These are phyloP conservation scores for Phylloscopus collybita DNA, from an alignment of 2,797 vertebrate genomes.

Conservation along the genomic window DNA sequence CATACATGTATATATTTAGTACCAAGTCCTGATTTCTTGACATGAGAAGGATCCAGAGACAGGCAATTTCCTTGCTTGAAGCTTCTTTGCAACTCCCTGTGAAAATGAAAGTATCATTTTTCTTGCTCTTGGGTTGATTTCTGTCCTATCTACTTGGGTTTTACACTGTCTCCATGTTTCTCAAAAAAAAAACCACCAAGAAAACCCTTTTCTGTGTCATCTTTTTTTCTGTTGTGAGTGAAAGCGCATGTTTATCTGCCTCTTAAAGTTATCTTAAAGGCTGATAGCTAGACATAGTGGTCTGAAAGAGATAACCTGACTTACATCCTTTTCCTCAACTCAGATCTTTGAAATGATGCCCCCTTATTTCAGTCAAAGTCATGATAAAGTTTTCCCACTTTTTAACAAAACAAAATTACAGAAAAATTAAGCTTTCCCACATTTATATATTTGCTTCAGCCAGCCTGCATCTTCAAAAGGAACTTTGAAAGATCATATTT, in stretches of 20 bases:
- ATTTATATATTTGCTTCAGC: not conserved
- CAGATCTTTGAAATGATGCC: not conserved
- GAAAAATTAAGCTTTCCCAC: not conserved
- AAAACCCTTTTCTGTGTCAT: not conserved
- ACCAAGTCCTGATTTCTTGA: not conserved
- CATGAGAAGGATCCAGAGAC: not conserved
- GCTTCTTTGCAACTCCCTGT: not conserved
- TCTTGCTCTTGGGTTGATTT: not conserved
- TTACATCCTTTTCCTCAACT: not conserved
- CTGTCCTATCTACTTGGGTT: not conserved
- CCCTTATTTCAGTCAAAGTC: not conserved
- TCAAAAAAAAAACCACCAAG: not conserved
- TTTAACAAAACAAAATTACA: not conserved
- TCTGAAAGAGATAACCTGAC: not conserved
- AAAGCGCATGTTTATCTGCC: not conserved
- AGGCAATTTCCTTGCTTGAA: not conserved
- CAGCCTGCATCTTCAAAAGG: not conserved
- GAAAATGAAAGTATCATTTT: not conserved
- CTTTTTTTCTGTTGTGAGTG: not conserved
- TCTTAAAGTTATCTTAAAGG: not conserved
- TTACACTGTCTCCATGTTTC: accelerated
- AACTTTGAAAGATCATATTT: not conserved
- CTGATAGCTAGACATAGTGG: not conserved
- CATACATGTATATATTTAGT: not conserved
- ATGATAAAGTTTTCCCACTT: not conserved